Base-by-base conservation (phyloP, 2,113 vertebrate species). In the Acrocephalus arundinaceus region DNA sequence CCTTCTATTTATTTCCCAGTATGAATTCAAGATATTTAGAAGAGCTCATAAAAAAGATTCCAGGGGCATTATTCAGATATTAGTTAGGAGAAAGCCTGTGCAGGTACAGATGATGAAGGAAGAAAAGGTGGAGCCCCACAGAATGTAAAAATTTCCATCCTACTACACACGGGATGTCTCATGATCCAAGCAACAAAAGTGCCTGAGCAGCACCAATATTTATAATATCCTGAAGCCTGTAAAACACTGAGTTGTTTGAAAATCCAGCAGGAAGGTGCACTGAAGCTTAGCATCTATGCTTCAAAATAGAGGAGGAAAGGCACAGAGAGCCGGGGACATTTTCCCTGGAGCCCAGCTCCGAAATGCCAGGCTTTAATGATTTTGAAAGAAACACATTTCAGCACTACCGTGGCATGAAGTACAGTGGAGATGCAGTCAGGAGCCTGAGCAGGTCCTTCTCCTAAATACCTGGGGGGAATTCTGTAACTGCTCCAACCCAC, bases 341-440 rank as follows among this genome's bases (percentile, higher is more conserved):
- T 57, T 96, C 96, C 94, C 94, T 84, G 68, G 96, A 97, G 95
- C 74, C 37, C 57, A 52, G 58, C 85, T 96, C 89, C 92, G 85
- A 97, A 92, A 93, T 86, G 87, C 87, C 92, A 96, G 71, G 72
- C 85, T 95, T 95, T 96, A 97, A 94, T 96, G 97, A 97, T 84
- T 93, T 96, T 95, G 95, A 97, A 97, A 96, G 97, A 97, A 97
- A 97, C 94, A 97, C 87, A 88, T 95, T 96, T 96, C 89, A 86
- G 94, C 94, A 89, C 80, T 91, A 35, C 39, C 0, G 28, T 63
- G 85, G 91, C 93, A 82, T 19, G 10, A 62, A 84, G 63, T 21
- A 35, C 54, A 86, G 83, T 62, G 81, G 87, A 76, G 82, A 58
- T 41, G 35, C 63, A 89, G 85, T n/a, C 52, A 35, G 78, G 71